Conservation (phyloP, 2,888 invertebrate genomes). For the Eudasyphora cyanicolor region DNA sequence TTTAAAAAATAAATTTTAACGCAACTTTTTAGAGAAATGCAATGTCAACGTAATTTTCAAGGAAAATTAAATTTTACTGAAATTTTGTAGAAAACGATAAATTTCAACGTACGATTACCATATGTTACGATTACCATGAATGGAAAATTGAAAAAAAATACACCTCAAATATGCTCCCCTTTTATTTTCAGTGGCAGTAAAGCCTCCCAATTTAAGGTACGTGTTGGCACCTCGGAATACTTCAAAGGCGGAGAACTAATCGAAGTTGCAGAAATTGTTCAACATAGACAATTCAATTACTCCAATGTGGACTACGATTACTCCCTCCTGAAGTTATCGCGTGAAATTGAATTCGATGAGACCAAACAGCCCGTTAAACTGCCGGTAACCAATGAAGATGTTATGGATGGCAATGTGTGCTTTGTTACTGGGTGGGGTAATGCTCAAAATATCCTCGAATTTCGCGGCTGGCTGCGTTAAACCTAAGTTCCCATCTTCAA, state of each 20-base stretch:
- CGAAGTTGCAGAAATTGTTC: conserved; percentile 80
- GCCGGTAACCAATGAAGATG: conserved; percentile 74
- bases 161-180: too few relatives aligned
- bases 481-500: conserved; percentile 82
- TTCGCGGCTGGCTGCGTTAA: conserved; percentile 80
- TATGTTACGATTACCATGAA: too few relatives aligned
- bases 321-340: conserved; percentile 82
- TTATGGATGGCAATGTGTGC: conserved; percentile 75
- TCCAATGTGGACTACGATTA: conserved; percentile 83
- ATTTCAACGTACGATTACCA: too few relatives aligned
- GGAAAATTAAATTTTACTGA: too few relatives aligned
- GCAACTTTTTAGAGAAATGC: too few relatives aligned
- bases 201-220: conserved; percentile 76
- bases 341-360: conserved; percentile 80
- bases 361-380: conserved; percentile 80
- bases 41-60: too few relatives aligned
- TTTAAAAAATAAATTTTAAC: too few relatives aligned
- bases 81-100: too few relatives aligned
- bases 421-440: conserved; percentile 79
- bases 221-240: conserved; percentile 82
- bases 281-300: conserved; percentile 82
- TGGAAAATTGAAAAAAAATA: too few relatives aligned
- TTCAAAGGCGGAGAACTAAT: conserved; percentile 81
- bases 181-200: conserved; percentile 71
- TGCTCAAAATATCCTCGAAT: conserved; percentile 74